Percentiles rank a stretch among this genome's conserved stretches.
phyloP scores from a whole-genome alignment of 2,888 invertebrate genomes.

The Prosapia bicincta region DNA sequence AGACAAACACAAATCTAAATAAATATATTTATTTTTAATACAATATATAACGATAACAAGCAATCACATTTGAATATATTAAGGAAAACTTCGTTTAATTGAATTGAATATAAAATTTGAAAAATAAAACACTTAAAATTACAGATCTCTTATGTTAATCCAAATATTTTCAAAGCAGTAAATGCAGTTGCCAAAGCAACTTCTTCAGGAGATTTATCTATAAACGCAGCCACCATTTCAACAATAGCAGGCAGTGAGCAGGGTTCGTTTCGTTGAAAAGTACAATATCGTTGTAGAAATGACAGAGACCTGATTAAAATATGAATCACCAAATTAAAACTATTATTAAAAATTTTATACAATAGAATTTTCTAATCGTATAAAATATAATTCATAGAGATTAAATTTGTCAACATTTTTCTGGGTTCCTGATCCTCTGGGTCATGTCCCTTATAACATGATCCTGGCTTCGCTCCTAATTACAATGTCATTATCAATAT shows the following conservation, averaged over 20 bases:
- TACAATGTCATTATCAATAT: too few species aligned
- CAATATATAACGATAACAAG: background rate
- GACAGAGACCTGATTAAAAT: slow-evolving; percentile 70
- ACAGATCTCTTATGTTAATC: slow-evolving; percentile 58
- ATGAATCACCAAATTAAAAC: too few species aligned
- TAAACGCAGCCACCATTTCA: slow-evolving; percentile 91
- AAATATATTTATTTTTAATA: background rate
- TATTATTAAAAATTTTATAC: too few species aligned
- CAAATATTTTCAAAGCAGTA: slow-evolving; percentile 87
- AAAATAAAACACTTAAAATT: too few species aligned
- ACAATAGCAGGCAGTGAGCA: slow-evolving; percentile 90
- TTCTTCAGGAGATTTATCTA: slow-evolving; percentile 81
- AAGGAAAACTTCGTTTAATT: background rate
- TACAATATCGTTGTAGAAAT: slow-evolving; percentile 85
- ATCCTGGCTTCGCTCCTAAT: too few species aligned
- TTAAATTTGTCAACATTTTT: too few species aligned
- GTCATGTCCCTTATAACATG: too few species aligned
- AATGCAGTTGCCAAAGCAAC: slow-evolving; percentile 87
- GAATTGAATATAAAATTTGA: background rate
- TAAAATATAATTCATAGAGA: too few species aligned
- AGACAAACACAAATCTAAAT: background rate
- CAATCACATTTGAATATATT: background rate
- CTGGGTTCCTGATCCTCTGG: too few species aligned
- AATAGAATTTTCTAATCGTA: too few species aligned
- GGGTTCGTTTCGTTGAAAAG: slow-evolving; percentile 95